A percentile compares a stretch with the other conserved stretches of the same genome.
phyloP scores from a whole-genome alignment of 2,888 invertebrate species.

The Pollenia griseotomentosa region DNA sequence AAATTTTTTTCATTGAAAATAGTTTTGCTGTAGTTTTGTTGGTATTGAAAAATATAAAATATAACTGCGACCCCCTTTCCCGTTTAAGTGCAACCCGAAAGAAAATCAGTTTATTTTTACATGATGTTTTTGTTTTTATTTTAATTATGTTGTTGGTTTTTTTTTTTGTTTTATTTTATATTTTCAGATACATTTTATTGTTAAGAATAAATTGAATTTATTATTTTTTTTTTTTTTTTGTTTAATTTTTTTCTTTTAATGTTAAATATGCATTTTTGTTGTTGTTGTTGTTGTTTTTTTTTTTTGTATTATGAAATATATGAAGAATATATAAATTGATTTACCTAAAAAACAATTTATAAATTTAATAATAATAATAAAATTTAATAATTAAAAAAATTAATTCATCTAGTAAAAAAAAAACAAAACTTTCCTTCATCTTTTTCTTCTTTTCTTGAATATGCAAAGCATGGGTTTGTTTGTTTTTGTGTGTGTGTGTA shows the following conservation, averaged over 20 bases:
- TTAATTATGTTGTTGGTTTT: slow-evolving; percentile 57
- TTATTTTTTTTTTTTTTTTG: slow-evolving; percentile 72
- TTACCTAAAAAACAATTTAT: slow-evolving; percentile 80
- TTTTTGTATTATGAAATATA: slow-evolving; percentile 73
- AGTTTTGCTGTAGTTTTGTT: too few relatives aligned
- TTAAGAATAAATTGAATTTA: slow-evolving; percentile 83
- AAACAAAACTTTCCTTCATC: slow-evolving; percentile 58
- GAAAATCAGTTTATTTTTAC: slow-evolving; percentile 31
- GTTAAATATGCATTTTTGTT: slow-evolving; percentile 73
- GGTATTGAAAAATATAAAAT: too few relatives aligned
- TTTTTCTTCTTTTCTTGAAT: slow-evolving; percentile 27
- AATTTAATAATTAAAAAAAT: slow-evolving; percentile 64
- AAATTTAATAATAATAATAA: slow-evolving; percentile 71
- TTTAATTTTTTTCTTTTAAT: slow-evolving; percentile 72
- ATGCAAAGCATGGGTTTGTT: slow-evolving; percentile 59
- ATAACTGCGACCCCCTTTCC: too few relatives aligned
- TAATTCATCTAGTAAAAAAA: slow-evolving; percentile 76
- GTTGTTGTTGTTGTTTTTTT: slow-evolving; percentile 70
- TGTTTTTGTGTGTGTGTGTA: slow-evolving; percentile 14
- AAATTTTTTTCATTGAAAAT: too few relatives aligned
- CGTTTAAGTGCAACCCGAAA: not conserved
- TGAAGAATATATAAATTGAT: slow-evolving; percentile 80
- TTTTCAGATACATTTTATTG: slow-evolving; percentile 82
- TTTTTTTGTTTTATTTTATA: slow-evolving; percentile 69
- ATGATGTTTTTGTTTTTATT: slow-evolving; percentile 51